Evolutionary conservation across 1,140 invertebrate species (phyloP).

Genomic region (Uloborus diversus): DNA sequence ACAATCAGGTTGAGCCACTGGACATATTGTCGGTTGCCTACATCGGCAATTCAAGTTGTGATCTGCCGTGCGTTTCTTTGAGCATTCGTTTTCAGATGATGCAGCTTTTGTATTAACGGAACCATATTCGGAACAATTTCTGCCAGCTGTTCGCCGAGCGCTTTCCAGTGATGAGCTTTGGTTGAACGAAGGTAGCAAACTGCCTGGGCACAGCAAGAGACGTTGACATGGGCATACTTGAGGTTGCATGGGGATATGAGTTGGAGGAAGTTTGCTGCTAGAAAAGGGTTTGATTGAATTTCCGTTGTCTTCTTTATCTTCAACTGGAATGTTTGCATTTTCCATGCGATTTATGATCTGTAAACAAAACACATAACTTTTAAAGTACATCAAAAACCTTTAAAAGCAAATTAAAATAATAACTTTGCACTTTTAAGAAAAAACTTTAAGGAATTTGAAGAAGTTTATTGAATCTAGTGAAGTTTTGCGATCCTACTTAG

Average conservation of each 20-base stretch:
- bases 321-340: slow-evolving; percentile 13
- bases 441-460: no score
- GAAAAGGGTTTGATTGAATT: not conserved
- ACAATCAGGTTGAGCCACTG: slow-evolving; percentile 13
- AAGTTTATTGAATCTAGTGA: no score
- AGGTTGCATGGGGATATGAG: slow-evolving; percentile 4
- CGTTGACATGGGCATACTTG: slow-evolving; percentile 37
- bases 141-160: not conserved
- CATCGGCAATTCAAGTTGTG: slow-evolving; percentile 48
- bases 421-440: no score
- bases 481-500: no score
- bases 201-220: slow-evolving; percentile 30
- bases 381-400: not conserved
- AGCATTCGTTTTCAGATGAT: slow-evolving; percentile 13
- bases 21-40: slow-evolving; percentile 21
- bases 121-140: slow-evolving; percentile 37
- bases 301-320: slow-evolving; percentile 39
- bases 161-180: not conserved
- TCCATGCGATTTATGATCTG: slow-evolving; percentile 50
- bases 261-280: not conserved
- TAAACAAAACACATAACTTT: not conserved
- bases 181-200: slow-evolving; percentile 20
- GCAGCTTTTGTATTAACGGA: slow-evolving; percentile 30
- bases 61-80: slow-evolving; percentile 4
- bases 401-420: no score